Evolutionary conservation across 2,888 invertebrate genomes (phyloP).

Genomic region (Pocota personata): DNA sequence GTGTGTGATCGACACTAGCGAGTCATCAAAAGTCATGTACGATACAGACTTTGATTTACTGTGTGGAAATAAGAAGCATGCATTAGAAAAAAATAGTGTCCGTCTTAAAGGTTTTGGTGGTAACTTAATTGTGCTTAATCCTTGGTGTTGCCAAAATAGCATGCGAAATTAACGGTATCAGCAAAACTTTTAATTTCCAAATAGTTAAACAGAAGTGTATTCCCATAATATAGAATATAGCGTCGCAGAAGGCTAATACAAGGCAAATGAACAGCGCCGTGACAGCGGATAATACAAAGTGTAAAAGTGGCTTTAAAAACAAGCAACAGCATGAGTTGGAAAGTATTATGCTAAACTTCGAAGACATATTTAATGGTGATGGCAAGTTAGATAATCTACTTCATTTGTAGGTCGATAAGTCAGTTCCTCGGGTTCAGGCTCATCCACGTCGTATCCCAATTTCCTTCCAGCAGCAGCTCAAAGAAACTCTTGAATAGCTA

Average conservation of each 20-base stretch:
- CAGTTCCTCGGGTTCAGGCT: no score
- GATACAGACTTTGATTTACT: no score
- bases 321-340: neutral
- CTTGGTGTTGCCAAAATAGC: constrained; percentile 5
- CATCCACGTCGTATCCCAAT: constrained; percentile 27
- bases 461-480: neutral
- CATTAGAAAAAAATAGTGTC: no score
- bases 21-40: no score
- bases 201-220: constrained; percentile 9
- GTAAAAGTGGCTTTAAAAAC: no score
- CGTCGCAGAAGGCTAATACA: neutral
- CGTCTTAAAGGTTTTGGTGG: no score
- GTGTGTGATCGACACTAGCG: no score
- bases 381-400: constrained; percentile 8
- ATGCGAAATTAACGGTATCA: neutral
- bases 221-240: neutral
- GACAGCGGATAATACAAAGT: no score
- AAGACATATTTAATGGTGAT: neutral
- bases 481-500: constrained; percentile 2
- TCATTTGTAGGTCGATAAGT: no score
- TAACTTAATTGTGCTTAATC: no score
- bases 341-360: no score
- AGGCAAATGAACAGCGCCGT: neutral
- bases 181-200: constrained; percentile 4
- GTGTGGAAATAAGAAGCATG: no score